These are phyloP conservation scores for Drosophila willistoni DNA, from an alignment of 1,140 invertebrate genomes.

Conservation along the genomic window DNA sequence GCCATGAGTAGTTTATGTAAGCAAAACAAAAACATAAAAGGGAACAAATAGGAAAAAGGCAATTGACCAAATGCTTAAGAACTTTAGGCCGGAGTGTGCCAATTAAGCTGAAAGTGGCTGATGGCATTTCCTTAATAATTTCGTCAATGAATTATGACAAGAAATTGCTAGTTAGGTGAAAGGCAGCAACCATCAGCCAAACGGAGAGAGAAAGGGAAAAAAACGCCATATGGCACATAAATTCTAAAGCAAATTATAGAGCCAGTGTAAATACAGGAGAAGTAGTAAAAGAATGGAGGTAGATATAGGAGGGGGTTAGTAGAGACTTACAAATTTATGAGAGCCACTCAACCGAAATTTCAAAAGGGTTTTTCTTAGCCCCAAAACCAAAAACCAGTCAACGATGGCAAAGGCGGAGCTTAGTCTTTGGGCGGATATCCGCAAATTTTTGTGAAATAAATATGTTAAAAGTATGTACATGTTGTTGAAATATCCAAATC, in stretches of 20 bases:
- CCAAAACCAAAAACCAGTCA: conserved; percentile 31
- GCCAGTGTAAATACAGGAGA: conserved; percentile 32
- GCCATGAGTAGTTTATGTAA: conserved; percentile 37
- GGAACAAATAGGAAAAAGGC: conserved; percentile 13
- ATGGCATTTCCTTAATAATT: conserved; percentile 54
- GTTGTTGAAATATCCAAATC: conserved; percentile 49
- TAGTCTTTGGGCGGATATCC: conserved; percentile 45
- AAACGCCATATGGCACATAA: conserved; percentile 58
- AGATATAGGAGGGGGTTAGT: neutral
- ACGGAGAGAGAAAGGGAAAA: neutral
- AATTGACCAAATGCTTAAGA: conserved; percentile 54
- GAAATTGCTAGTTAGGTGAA: conserved; percentile 60
- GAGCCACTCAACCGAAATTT: conserved; percentile 35
- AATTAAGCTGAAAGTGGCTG: conserved; percentile 58
- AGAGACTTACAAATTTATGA: conserved; percentile 23
- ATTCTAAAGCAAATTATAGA: conserved; percentile 67
- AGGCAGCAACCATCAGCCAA: neutral
- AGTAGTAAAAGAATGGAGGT: too few relatives aligned
- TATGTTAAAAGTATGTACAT: conserved; percentile 66
- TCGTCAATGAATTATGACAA: conserved; percentile 74
- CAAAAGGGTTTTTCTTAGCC: conserved; percentile 47
- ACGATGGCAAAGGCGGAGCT: conserved; percentile 7
- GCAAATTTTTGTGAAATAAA: conserved; percentile 60
- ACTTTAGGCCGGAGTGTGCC: conserved; percentile 46
- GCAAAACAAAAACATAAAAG: conserved; percentile 16